A percentile compares a stretch with the other conserved stretches of the same genome.
Evolutionary conservation across 2,888 invertebrate species (phyloP).

Genomic region (Lomographa bimaculata): DNA sequence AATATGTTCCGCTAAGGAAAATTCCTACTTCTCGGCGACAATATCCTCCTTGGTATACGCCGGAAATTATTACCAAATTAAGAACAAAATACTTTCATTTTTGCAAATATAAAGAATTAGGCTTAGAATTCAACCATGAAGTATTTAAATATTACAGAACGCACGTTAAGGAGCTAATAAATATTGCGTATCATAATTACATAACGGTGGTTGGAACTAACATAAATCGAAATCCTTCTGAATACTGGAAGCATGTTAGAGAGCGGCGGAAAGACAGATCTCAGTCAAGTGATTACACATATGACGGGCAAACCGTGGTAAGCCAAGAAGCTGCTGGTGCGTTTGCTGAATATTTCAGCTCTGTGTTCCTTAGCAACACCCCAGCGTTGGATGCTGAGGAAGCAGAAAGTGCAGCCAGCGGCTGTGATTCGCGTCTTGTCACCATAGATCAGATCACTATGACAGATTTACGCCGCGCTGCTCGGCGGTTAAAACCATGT

Average conservation of each 20-base stretch:
- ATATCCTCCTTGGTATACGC: slow-evolving; percentile 8
- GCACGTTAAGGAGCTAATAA: background rate
- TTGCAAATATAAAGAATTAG: slow-evolving; percentile 5
- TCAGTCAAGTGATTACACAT: background rate
- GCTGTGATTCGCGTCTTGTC: background rate
- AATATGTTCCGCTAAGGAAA: no score
- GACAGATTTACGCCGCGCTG: background rate
- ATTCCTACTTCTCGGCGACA: background rate
- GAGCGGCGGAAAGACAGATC: no score
- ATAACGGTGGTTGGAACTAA: no score
- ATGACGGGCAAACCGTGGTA: background rate
- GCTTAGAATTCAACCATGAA: slow-evolving; percentile 2
- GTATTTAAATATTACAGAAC: background rate
- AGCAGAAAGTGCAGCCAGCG: background rate
- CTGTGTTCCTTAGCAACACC: background rate
- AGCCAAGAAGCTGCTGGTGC: slow-evolving; percentile 2
- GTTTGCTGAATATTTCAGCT: slow-evolving; percentile 4
- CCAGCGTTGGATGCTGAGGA: background rate
- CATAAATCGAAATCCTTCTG: no score
- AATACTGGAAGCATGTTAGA: no score
- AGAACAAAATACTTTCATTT: slow-evolving; percentile 10
- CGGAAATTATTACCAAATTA: slow-evolving; percentile 6
- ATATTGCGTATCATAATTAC: no score
- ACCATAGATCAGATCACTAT: background rate
- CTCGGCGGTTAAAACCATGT: background rate